Percentiles rank a stretch among this genome's conserved stretches.
Conservation (phyloP, 1,140 invertebrate species). For the Brachionus manjavacas region DNA sequence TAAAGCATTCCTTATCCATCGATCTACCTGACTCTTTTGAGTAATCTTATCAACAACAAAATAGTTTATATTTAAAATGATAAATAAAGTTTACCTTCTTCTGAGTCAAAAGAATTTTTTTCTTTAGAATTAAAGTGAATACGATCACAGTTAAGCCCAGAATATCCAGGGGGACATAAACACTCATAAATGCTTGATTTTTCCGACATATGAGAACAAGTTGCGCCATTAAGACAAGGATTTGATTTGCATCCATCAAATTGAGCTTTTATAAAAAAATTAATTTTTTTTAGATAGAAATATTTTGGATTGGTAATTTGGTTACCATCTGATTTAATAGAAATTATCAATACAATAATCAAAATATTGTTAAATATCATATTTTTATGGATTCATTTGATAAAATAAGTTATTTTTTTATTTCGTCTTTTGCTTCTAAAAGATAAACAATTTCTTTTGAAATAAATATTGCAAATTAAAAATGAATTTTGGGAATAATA, state of each 20-base stretch:
- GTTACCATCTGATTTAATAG: not conserved
- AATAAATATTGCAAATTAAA: not conserved
- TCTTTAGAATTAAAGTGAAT: not conserved
- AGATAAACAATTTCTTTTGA: not conserved
- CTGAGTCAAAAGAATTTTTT: not conserved
- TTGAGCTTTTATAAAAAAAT: not conserved
- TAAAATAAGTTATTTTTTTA: not conserved
- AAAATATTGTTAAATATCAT: not conserved
- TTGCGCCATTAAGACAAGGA: not conserved
- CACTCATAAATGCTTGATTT: not conserved
- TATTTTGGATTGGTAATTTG: not conserved
- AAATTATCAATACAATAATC: not conserved
- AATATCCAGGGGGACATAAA: not conserved
- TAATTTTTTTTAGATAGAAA: not conserved
- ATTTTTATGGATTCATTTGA: slow-evolving; percentile 11
- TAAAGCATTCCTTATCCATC: not conserved
- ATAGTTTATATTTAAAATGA: not conserved
- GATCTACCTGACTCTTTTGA: not conserved
- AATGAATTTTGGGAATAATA: not conserved
- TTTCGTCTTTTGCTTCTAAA: not conserved
- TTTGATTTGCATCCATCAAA: not conserved
- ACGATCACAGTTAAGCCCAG: not conserved
- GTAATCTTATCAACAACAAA: not conserved
- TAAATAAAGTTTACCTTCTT: not conserved
- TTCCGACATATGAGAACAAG: not conserved